A percentile compares a stretch with the other conserved stretches of the same genome.
phyloP scores from a whole-genome alignment of 1,140 invertebrate genomes.

The Cylas formicarius region DNA sequence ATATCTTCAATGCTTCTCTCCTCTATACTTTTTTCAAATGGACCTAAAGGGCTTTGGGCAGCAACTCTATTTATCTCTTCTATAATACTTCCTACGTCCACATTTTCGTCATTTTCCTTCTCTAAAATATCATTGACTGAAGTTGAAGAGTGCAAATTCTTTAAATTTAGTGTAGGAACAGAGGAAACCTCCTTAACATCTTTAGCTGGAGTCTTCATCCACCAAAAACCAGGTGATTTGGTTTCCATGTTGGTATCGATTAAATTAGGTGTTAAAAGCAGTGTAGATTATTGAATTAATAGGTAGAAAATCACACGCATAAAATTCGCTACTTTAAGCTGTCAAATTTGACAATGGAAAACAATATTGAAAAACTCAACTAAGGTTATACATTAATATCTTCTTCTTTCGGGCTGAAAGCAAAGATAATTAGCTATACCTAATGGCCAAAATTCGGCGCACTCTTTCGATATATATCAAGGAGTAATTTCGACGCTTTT shows the following conservation, averaged over 20 bases:
- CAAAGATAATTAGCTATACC: too few species aligned
- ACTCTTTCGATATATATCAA: too few species aligned
- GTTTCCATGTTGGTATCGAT: conserved; percentile 37
- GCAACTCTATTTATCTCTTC: conserved; percentile 41
- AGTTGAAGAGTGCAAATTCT: conserved; percentile 21
- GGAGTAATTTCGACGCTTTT: too few species aligned
- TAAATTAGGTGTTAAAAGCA: conserved; percentile 14
- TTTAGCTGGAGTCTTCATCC: conserved; percentile 31
- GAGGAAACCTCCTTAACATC: conserved; percentile 14
- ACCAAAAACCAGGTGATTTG: conserved; percentile 31
- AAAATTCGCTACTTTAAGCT: too few species aligned
- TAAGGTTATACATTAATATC: too few species aligned
- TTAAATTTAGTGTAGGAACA: conserved; percentile 25
- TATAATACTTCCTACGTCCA: conserved; percentile 41
- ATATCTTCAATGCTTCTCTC: conserved; percentile 40
- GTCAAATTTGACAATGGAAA: too few species aligned
- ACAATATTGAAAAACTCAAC: too few species aligned
- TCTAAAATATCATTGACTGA: conserved; percentile 37
- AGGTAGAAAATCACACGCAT: too few species aligned
- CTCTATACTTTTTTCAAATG: conserved; percentile 27
- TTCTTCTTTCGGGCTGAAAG: too few species aligned
- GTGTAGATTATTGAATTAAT: too few species aligned
- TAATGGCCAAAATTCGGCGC: too few species aligned
- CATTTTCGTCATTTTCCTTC: conserved; percentile 33
- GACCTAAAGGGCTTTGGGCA: conserved; percentile 39